Base-by-base conservation (phyloP, 2,113 vertebrate genomes). In the Pipra filicauda region DNA sequence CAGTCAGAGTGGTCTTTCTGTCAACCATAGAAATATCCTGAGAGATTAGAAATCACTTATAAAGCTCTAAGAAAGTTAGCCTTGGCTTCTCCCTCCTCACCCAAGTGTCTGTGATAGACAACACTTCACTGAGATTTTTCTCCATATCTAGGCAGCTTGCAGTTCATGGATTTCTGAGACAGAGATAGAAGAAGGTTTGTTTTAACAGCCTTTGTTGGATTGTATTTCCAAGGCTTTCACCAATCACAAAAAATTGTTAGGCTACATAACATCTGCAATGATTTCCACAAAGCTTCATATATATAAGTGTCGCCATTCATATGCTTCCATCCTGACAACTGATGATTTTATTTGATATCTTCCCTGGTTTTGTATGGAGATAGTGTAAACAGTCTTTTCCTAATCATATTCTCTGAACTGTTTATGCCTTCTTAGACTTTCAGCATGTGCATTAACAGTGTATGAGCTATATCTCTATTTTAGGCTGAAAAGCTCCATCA, bases 241-340 rank as follows among this genome's bases (percentile, higher is more conserved):
- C 21, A 72, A 3, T n/a, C 9, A 64, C 48, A 64, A 85, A 65
- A 71, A 58, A 11, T 1, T 67, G 3, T 23, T 31, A 15, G 20
- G 12, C 33, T 64, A 20, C 12, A 54, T 23, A 11, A 33, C 0
- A 0, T 51, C 52, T 72, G 28, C 20, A 88, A 28, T 21, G 8
- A 69, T 51, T 91, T 92, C 57, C 33, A 51, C 33, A 37, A 59
- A 85, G 31, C 27, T 88, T 71, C 27, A 41, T 11, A 33, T 6
- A 3, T 37, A 19, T 31, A 75, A 62, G 5, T 49, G n/a, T 31
- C 0, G 0, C 7, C 10, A 12, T 39, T 59, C 5, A 1, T 31
- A 55, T 43, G 17, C 17, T 76, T 91, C 62, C 27, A 44, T 7
- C 27, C 28, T 76, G 30, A 46, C 8, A 78, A 14, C 8, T 27